Percentiles rank a stretch among this genome's conserved stretches.
Evolutionary conservation across 2,888 invertebrate genomes (phyloP).

Genomic region (Ecliptopera silaceata): DNA sequence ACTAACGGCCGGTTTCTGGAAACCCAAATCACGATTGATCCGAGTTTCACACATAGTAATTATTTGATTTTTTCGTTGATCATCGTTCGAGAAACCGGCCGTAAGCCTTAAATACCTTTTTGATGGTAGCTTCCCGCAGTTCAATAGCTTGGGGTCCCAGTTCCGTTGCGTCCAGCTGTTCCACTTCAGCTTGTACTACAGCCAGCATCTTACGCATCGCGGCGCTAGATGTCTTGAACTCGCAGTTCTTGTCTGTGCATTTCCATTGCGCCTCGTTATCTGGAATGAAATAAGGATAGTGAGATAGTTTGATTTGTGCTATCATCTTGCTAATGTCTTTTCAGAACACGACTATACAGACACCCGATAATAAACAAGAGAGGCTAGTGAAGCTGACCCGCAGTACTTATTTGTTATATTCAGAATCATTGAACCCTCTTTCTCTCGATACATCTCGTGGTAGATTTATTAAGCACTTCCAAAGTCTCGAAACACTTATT

Average conservation of each 20-base stretch:
- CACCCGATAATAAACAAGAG: no score
- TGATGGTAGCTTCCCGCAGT: conserved; percentile 84
- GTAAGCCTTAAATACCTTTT: conserved; percentile 68
- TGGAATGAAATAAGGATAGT: conserved; percentile 44
- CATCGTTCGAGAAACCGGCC: no score
- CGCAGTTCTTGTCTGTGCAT: conserved; percentile 85
- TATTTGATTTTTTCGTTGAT: no score
- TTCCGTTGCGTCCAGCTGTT: conserved; percentile 83
- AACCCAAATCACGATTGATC: no score
- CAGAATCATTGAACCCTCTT: not conserved
- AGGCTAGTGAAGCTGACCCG: no score
- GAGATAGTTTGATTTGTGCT: no score
- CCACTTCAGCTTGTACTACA: conserved; percentile 87
- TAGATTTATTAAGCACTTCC: no score
- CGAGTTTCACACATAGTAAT: no score
- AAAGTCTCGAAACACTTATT: no score
- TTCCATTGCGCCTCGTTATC: conserved; percentile 85
- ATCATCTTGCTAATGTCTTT: no score
- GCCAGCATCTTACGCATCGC: conserved; percentile 85
- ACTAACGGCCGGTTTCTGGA: no score
- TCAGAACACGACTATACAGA: no score
- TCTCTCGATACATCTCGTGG: not conserved
- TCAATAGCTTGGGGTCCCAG: conserved; percentile 85
- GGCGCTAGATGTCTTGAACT: conserved; percentile 83
- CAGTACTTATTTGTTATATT: not conserved